These are phyloP conservation scores for Numenius phaeopus DNA, from an alignment of 2,797 vertebrate genomes.

Conservation along the genomic window DNA sequence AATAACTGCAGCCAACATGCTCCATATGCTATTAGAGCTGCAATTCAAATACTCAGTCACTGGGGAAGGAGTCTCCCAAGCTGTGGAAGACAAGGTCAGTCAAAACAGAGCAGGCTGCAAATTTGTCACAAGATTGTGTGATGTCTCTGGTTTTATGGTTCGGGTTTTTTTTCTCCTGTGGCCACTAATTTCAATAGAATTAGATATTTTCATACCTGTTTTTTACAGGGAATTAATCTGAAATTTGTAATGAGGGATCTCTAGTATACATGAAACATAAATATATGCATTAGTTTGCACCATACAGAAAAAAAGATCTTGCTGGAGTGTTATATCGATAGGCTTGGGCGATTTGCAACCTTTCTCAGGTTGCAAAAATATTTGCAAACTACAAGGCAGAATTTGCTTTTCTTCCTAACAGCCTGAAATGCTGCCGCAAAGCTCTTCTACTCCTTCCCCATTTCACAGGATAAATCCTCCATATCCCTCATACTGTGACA, in stretches of 20 bases:
- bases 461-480: background rate
- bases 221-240: slow-evolving; percentile 40
- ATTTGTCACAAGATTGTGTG: slow-evolving; percentile 46
- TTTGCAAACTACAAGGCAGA: background rate
- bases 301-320: background rate
- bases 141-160: background rate
- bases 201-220: background rate
- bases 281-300: slow-evolving; percentile 7
- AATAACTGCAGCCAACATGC: slow-evolving; percentile 83
- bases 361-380: slow-evolving; percentile 35
- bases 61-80: slow-evolving; percentile 82
- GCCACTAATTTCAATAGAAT: background rate
- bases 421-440: background rate
- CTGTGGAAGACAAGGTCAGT: slow-evolving; percentile 65
- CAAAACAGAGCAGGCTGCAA: slow-evolving; percentile 23
- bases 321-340: slow-evolving; percentile 4
- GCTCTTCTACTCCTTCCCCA: background rate
- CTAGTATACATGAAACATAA: background rate
- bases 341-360: background rate
- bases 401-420: slow-evolving; percentile 6
- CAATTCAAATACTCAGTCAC: slow-evolving; percentile 82
- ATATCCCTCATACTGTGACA: background rate
- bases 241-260: slow-evolving; percentile 30
- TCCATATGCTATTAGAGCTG: slow-evolving; percentile 86
- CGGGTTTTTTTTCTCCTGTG: background rate